Percentiles rank a stretch among this genome's conserved stretches.
Evolutionary conservation across 2,797 vertebrate genomes (phyloP).

Genomic region (Halcyon chelicuti): DNA sequence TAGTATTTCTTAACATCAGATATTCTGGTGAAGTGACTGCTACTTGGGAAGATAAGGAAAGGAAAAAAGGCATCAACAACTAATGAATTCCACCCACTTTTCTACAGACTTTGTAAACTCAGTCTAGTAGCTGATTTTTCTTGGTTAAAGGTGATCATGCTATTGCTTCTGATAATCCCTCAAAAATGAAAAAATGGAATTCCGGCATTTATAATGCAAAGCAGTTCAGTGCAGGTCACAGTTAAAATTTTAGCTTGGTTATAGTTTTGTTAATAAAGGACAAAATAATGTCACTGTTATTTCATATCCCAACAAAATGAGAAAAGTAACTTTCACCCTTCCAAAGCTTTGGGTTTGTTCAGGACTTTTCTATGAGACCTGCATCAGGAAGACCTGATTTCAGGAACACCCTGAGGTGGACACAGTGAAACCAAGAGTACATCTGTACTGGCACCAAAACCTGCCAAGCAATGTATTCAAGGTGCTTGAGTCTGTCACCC

Average conservation of each 20-base stretch:
- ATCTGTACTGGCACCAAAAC: neutral
- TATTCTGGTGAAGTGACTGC: neutral
- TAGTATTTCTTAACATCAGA: neutral
- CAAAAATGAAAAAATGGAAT: neutral
- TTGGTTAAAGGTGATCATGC: neutral
- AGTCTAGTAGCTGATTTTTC: neutral
- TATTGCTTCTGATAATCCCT: neutral
- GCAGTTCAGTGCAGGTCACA: neutral
- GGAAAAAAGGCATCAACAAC: neutral
- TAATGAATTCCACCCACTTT: slow-evolving; percentile 32
- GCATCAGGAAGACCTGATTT: neutral
- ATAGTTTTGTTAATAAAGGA: neutral
- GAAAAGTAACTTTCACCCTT: neutral
- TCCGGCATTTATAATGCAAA: neutral
- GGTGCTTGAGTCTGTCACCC: neutral
- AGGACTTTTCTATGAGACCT: neutral
- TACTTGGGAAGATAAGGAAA: slow-evolving; percentile 6
- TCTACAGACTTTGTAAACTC: slow-evolving; percentile 15
- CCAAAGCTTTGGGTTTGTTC: neutral
- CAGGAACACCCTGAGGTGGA: neutral
- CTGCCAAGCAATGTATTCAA: neutral
- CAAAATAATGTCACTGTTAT: neutral
- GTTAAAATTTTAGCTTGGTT: neutral
- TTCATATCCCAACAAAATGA: neutral
- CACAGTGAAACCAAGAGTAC: neutral